These are phyloP conservation scores for Elephas maximus DNA, from an alignment of 2,113 vertebrate genomes.

Conservation along the genomic window DNA sequence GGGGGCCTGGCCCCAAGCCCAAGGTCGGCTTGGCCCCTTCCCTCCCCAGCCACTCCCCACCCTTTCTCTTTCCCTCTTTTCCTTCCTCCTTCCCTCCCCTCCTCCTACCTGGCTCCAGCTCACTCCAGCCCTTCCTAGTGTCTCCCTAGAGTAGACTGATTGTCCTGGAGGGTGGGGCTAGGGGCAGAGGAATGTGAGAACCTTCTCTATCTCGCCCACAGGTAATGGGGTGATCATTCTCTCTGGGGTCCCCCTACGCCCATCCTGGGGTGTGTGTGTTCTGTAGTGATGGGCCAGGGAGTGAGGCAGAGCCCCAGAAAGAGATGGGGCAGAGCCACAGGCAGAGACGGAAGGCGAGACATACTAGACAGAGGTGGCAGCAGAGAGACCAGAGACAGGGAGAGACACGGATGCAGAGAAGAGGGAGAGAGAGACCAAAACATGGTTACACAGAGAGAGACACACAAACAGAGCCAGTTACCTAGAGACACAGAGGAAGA, in stretches of 20 bases:
- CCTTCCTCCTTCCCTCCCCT: background rate
- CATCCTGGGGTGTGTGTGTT: background rate
- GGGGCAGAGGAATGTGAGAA: background rate
- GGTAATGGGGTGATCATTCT: background rate
- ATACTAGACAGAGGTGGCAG: rapidly evolving
- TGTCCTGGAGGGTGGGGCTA: background rate
- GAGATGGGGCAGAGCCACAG: background rate
- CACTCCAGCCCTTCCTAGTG: background rate
- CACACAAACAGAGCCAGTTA: background rate
- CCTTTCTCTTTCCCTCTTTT: background rate
- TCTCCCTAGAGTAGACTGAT: background rate
- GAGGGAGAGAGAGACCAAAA: background rate
- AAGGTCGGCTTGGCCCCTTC: background rate
- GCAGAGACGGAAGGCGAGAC: background rate
- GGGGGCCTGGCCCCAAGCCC: conserved; percentile 28
- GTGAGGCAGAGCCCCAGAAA: background rate
- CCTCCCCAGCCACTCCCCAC: background rate
- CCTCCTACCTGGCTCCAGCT: background rate
- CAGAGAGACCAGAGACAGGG: background rate
- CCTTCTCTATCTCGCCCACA: too few species aligned
- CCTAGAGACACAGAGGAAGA: background rate
- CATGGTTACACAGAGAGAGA: background rate
- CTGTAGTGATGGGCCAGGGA: background rate
- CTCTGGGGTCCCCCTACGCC: too few species aligned
- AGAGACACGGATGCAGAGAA: background rate